These are phyloP conservation scores for Dasypus novemcinctus DNA, from an alignment of 2,113 vertebrate species.

Conservation along the genomic window DNA sequence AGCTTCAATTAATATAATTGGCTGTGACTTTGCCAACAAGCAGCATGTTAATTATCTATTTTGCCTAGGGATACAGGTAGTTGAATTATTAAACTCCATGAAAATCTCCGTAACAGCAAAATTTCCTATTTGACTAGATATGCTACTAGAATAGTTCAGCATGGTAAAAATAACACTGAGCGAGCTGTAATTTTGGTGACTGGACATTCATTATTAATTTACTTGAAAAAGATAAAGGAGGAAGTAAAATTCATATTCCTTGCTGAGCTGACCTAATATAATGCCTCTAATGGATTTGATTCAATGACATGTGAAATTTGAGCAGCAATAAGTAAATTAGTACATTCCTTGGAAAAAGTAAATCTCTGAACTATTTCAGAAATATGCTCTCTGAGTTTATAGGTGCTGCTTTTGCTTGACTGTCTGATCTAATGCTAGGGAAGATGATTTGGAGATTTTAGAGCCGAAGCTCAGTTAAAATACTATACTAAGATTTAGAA, in stretches of 20 bases:
- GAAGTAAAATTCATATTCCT: neutral
- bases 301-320: neutral
- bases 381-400: neutral
- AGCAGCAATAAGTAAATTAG: slow-evolving; percentile 15
- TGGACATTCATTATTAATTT: slow-evolving; percentile 54
- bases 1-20: slow-evolving; percentile 56
- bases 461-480: neutral
- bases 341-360: neutral
- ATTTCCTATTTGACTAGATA: slow-evolving; percentile 46
- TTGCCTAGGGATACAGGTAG: slow-evolving; percentile 29
- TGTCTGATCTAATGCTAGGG: neutral
- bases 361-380: neutral
- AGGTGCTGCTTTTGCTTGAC: neutral
- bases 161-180: slow-evolving; percentile 64
- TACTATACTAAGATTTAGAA: neutral
- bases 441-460: neutral
- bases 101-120: slow-evolving; percentile 54
- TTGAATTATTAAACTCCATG: slow-evolving; percentile 56
- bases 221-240: slow-evolving; percentile 10
- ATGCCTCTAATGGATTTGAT: neutral
- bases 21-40: slow-evolving; percentile 45
- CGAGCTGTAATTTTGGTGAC: slow-evolving; percentile 31
- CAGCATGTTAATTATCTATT: slow-evolving; percentile 10
- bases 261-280: neutral
- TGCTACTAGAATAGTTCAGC: slow-evolving; percentile 34